These are phyloP conservation scores for Leptodactylus fuscus DNA, from an alignment of 2,113 vertebrate species.

Conservation along the genomic window DNA sequence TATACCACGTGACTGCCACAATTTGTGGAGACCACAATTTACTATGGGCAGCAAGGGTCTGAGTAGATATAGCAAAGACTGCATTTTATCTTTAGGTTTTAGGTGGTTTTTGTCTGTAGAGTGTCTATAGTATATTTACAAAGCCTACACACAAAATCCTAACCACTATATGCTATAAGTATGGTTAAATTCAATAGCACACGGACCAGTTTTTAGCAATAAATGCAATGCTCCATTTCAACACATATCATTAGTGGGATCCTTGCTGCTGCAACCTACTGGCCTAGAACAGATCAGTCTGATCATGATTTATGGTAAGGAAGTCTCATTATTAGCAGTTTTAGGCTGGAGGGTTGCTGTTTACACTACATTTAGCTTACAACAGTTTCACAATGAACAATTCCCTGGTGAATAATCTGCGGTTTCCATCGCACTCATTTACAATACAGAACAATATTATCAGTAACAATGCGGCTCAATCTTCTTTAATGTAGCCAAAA, in stretches of 20 bases:
- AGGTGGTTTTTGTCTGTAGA: too few species aligned
- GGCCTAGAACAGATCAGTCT: conserved; percentile 28
- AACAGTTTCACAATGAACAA: conserved; percentile 9
- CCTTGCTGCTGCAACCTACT: conserved; percentile 1
- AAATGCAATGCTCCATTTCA: conserved; percentile 1
- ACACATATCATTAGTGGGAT: conserved; percentile 7
- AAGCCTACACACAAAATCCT: too few species aligned
- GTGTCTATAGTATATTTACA: too few species aligned
- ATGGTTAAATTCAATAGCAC: neutral
- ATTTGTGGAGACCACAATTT: too few species aligned
- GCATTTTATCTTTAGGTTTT: too few species aligned
- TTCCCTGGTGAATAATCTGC: neutral
- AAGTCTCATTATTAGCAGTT: conserved; percentile 1
- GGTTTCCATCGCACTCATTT: neutral
- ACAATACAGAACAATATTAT: neutral
- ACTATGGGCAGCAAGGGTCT: too few species aligned
- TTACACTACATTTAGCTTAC: conserved; percentile 41
- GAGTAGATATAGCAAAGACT: too few species aligned
- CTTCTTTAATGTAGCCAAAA: neutral
- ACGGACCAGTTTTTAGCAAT: neutral
- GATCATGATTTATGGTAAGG: conserved; percentile 1
- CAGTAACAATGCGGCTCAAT: neutral
- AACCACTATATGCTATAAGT: too few species aligned
- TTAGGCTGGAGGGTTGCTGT: neutral
- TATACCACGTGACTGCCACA: too few species aligned